Evolutionary conservation across 2,888 invertebrate genomes (phyloP), one percentile per base, ranked within the genome.

Genomic region (Polia nebulosa): DNA sequence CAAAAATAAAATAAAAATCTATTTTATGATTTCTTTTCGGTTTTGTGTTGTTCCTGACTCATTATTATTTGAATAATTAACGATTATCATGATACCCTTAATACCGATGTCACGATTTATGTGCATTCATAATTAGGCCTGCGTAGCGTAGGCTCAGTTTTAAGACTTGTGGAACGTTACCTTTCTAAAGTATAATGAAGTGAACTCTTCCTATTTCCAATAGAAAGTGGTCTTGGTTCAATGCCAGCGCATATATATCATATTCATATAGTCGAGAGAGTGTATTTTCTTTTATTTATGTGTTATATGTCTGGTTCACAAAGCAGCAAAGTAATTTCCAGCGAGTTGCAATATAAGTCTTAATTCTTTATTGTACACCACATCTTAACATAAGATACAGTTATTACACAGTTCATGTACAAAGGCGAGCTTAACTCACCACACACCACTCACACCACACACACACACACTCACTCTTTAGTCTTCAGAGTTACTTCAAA

Each of bases 111-210:
- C 64, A 75, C n/a, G 32, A 60, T 22, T 32, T 64, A 34, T 20
- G 2, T 39, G n/a, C 6, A 29, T 69, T 62, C 4, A 20, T 51
- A 27, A 29, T 58, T 41, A 22, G 32, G 34, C 20, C 25, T 45
- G 22, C n/a, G 7, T 41, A 27, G 22, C 15, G 7, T 32, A 47
- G 44, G 60, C 45, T 36, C 44, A 49, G 34, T 47, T 39, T 51
- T 34, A 55, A 77, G 45, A 56, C 36, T 32, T 22, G 20, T 44
- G 57, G 34, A 52, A 25, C 34, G 17, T 45, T 58, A 61, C 60
- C 58, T 74, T 76, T 78, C 67, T 73, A 73, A 76, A 67, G 47
- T 61, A 62, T 67, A 58, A 74, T 74, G 39, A 59, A 62, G 45
- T 56, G 22, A 32, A n/a, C 15, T 61, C 17, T 72, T 74, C 58